Percentiles rank a stretch among this genome's conserved stretches.
Conservation (phyloP, 35 echinoderm and acorn worm species). For the Lytechinus variegatus region DNA sequence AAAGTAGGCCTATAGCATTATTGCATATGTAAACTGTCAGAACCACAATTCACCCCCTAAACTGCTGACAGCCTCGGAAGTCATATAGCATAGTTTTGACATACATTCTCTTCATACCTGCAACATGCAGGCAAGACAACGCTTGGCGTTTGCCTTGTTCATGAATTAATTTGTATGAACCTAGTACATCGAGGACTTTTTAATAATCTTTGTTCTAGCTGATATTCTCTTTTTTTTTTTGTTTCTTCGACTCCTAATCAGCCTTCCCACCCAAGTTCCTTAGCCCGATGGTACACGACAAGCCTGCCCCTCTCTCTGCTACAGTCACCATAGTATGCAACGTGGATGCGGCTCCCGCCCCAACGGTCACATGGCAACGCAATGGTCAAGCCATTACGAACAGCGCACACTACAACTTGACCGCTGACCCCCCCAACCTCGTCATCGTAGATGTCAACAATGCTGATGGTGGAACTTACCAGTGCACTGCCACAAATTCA, state of each 20-base stretch:
- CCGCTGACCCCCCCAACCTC: conserved; percentile 66
- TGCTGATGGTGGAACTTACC: conserved; percentile 77
- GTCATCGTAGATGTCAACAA: conserved; percentile 64
- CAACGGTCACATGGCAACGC: conserved; percentile 71
- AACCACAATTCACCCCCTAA: no score
- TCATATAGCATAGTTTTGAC: no score
- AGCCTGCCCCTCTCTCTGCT: conserved; percentile 79
- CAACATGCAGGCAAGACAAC: no score
- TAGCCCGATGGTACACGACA: conserved; percentile 42
- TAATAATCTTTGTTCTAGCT: no score
- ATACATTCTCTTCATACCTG: no score
- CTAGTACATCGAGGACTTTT: no score
- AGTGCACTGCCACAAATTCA: conserved; percentile 38
- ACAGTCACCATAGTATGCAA: conserved; percentile 71
- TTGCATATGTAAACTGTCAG: no score
- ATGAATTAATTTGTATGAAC: no score
- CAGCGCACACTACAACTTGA: conserved; percentile 55
- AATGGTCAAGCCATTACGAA: conserved; percentile 44
- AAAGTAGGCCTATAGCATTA: no score
- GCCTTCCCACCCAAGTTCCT: conserved; percentile 79
- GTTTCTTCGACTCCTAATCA: conserved; percentile 10
- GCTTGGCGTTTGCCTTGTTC: no score
- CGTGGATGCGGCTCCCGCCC: conserved; percentile 79
- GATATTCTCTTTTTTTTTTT: not conserved
- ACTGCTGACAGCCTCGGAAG: no score